phyloP scores from a whole-genome alignment of 2,888 invertebrate species.

The Chironomus riparius region DNA sequence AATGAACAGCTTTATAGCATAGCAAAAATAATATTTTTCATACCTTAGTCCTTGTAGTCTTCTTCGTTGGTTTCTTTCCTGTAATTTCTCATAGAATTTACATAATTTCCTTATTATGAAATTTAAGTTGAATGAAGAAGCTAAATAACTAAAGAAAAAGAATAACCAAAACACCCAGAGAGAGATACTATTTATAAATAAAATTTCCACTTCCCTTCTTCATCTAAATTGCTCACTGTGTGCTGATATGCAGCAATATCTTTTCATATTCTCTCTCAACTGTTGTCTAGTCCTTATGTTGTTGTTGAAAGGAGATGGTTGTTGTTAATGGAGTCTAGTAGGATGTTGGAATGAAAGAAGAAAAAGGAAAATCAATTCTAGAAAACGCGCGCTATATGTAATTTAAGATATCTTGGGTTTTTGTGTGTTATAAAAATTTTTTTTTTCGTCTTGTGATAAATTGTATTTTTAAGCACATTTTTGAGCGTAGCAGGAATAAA shows the following conservation, averaged over 20 bases:
- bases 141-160: background rate
- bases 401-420: constrained; percentile 6
- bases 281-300: background rate
- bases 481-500: background rate
- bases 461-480: constrained; percentile 9
- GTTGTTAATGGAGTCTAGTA: constrained; percentile 16
- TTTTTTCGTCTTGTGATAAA: constrained; percentile 10
- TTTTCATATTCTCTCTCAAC: background rate
- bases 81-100: background rate
- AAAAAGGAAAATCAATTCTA: constrained; percentile 18
- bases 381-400: constrained; percentile 8
- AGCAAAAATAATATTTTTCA: too few species aligned
- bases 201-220: too few species aligned
- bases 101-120: background rate
- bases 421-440: background rate
- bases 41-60: too few species aligned
- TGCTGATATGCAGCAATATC: background rate
- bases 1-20: too few species aligned
- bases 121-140: background rate
- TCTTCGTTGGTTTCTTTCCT: background rate
- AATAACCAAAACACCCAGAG: background rate
- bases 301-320: background rate
- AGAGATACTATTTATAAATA: background rate
- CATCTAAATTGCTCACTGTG: background rate
- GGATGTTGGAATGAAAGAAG: background rate